Conservation (phyloP, 2,888 invertebrate genomes). For the Galeopsomyia nigrocyanea region DNA sequence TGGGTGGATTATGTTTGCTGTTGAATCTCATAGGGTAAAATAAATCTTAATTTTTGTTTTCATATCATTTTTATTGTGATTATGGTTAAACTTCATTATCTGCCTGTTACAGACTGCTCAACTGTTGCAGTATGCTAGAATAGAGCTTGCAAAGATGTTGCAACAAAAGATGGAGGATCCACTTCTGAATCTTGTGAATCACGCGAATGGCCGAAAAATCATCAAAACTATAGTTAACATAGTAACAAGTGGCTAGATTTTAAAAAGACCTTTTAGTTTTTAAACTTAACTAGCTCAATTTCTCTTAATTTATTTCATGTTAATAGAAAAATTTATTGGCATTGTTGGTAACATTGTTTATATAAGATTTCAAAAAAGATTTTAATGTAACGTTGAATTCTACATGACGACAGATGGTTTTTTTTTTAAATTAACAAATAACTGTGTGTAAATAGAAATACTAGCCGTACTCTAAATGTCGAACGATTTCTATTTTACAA, state of each 20-base stretch:
- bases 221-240: conserved; percentile 80
- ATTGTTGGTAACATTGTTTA: conserved; percentile 20
- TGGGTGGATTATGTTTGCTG: conserved; percentile 87
- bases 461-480: background rate
- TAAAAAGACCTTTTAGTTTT: conserved; percentile 1
- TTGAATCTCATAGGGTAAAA: conserved; percentile 79
- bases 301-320: conserved; percentile 22
- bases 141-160: conserved; percentile 81
- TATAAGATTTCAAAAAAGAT: conserved; percentile 13
- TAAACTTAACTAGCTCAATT: background rate
- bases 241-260: conserved; percentile 35
- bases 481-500: too few relatives aligned
- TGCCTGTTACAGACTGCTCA: conserved; percentile 80
- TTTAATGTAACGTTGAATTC: conserved; percentile 23
- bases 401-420: background rate
- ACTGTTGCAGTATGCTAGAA: conserved; percentile 83
- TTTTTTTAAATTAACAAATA: conserved; percentile 12
- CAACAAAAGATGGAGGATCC: conserved; percentile 90
- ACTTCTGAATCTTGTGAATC: conserved; percentile 79
- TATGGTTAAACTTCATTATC: background rate
- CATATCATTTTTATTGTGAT: background rate
- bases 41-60: conserved; percentile 1
- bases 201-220: conserved; percentile 81
- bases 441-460: background rate
- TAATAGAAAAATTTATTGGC: conserved; percentile 24